Base-by-base conservation (phyloP, 2,797 vertebrate species). In the Pseudochromis fuscus region DNA sequence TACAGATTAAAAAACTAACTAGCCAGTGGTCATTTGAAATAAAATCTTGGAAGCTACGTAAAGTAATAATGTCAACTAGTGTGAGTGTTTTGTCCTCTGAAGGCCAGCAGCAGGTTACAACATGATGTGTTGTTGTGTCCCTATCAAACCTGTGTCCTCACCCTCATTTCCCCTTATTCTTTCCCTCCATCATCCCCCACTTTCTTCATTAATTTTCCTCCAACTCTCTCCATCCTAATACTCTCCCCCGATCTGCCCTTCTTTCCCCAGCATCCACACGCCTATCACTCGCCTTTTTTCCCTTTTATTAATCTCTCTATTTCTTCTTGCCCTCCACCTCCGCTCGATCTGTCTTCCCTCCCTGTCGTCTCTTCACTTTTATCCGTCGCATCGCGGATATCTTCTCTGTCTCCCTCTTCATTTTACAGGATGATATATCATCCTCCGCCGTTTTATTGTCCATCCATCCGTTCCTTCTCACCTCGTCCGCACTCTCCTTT, bases 361-460 rank as follows among this genome's bases (percentile, higher is more conserved):
- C 56, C 11, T 61, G 67, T 66, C 55, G 3, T 51, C 79, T 59
- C 64, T 46, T 52, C 48, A 50, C 72, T 72, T 81, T 64, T 75
- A 66, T 81, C 85, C 72, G 69, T 65, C 45, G 49, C 70, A 52
- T 69, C 55, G 1, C 51, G 50, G 74, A 75, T 68, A 67, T 72
- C 45, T 25, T 57, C 56, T 67, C 61, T 38, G 53, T 82, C 72
- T 70, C 50, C 56, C 51, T 59, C 65, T 73, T 76, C 48, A 59
- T 82, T 84, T 80, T 62, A 76, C 57, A 48, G 67, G 72, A 72
- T 77, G 67, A 81, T 84, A 25, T 64, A 86, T 88, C 59, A 63
- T 59, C 52, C 52, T 44, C n/a, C 21, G 19, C 37, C 5, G 6
- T 75, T 62, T 86, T 81, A 85, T 82, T 68, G 21, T 33, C 63